Evolutionary conservation across 2,888 invertebrate species (phyloP).

Genomic region (Sarcophaga carnaria): DNA sequence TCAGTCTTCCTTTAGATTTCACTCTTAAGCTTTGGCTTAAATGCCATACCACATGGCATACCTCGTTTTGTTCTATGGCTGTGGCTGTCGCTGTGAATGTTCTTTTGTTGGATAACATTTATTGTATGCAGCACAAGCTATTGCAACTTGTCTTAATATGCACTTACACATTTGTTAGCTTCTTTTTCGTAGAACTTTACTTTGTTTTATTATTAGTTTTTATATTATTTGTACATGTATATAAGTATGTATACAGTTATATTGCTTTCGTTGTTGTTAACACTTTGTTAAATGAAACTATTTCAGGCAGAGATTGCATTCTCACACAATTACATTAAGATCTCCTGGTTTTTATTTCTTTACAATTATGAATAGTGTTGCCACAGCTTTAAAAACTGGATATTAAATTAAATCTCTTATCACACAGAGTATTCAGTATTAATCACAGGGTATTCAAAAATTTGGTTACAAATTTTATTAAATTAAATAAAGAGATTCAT

Average conservation of each 20-base stretch:
- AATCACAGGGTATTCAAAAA: too few species aligned
- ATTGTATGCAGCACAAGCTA: too few species aligned
- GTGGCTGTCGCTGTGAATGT: background rate
- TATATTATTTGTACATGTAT: background rate
- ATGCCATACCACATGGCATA: background rate
- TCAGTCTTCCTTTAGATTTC: background rate
- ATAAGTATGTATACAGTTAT: too few species aligned
- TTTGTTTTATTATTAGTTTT: slow-evolving; percentile 21
- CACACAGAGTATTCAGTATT: too few species aligned
- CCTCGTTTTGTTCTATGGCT: background rate
- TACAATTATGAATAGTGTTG: too few species aligned
- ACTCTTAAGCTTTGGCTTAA: background rate
- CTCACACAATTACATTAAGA: background rate
- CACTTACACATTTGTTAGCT: too few species aligned
- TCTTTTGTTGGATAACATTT: background rate
- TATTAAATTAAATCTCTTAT: too few species aligned
- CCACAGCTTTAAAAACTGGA: too few species aligned
- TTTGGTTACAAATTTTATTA: too few species aligned
- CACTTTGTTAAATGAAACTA: slow-evolving; percentile 47
- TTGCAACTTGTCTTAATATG: too few species aligned
- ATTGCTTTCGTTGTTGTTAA: slow-evolving; percentile 18
- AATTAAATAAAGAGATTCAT: too few species aligned
- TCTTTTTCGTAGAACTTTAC: background rate
- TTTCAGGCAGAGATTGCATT: slow-evolving; percentile 32
- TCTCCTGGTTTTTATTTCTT: background rate